phyloP scores from a whole-genome alignment of 2,797 vertebrate species.

The Mycteria americana region DNA sequence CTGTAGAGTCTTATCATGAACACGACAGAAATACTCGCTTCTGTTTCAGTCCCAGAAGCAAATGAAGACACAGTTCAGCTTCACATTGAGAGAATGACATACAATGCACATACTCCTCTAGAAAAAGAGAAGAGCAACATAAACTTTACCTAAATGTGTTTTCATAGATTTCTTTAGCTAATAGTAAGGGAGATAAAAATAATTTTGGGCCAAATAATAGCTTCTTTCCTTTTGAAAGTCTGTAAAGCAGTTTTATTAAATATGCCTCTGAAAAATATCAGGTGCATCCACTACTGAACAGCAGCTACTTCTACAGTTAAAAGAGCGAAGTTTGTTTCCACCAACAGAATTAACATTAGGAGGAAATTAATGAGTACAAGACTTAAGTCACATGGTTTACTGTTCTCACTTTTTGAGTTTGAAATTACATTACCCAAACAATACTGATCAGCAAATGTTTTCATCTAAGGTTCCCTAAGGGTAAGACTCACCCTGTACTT shows the following conservation, averaged over 20 bases:
- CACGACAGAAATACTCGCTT: background rate
- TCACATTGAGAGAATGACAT: background rate
- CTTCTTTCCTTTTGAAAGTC: background rate
- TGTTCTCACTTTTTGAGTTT: background rate
- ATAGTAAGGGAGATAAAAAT: background rate
- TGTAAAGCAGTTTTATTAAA: background rate
- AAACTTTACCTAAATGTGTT: background rate
- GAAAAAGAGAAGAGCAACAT: background rate
- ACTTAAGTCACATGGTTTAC: background rate
- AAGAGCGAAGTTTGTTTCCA: background rate
- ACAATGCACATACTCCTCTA: background rate
- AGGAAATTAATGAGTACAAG: background rate
- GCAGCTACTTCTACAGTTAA: background rate
- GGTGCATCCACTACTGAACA: background rate
- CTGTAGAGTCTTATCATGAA: background rate
- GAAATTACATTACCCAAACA: background rate
- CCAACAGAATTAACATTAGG: background rate
- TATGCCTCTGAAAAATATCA: background rate
- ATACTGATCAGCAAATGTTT: background rate
- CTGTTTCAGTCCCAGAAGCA: background rate
- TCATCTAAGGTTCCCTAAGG: background rate
- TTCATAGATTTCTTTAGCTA: background rate
- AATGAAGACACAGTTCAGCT: background rate
- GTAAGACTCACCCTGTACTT: background rate
- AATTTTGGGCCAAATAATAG: background rate